Conservation (phyloP, 2,888 invertebrate genomes). For the Entomobrya proxima region DNA sequence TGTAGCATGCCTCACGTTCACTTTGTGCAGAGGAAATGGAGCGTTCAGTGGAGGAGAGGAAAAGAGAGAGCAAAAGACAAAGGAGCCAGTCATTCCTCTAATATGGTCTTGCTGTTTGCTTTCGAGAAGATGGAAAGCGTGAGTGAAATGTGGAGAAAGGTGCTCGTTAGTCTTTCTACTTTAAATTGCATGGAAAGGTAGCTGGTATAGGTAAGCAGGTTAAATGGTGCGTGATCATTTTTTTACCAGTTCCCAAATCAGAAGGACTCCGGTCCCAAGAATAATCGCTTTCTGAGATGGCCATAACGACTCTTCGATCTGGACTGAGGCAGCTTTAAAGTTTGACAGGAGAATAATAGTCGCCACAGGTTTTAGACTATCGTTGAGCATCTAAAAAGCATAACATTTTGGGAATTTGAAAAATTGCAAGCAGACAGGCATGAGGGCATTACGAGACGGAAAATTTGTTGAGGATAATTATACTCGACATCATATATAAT, state of each 20-base stretch:
- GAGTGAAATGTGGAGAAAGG: background rate
- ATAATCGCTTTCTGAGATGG: constrained; percentile 72
- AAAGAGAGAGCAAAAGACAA: background rate
- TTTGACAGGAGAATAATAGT: constrained; percentile 70
- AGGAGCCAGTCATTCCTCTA: background rate
- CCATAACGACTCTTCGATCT: constrained; percentile 70
- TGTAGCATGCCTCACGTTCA: background rate
- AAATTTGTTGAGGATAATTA: background rate
- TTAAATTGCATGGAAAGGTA: background rate
- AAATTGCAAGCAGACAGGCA: too few species aligned
- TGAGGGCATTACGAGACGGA: too few species aligned
- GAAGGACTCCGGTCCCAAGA: constrained; percentile 67
- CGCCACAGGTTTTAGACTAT: constrained; percentile 67
- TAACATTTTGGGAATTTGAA: too few species aligned
- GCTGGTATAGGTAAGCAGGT: background rate
- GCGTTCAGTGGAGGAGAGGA: background rate
- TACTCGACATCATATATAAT: background rate
- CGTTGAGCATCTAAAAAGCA: constrained; percentile 68
- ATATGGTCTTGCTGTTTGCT: background rate
- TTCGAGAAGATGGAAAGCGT: background rate
- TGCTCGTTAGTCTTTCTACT: background rate
- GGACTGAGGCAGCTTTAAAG: constrained; percentile 68
- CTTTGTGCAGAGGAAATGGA: constrained; percentile 18
- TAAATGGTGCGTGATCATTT: constrained; percentile 49
- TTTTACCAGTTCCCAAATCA: constrained; percentile 71